A percentile compares a stretch with the other conserved stretches of the same genome.
Evolutionary conservation across 1,140 invertebrate species (phyloP).

Genomic region (Samia ricini): DNA sequence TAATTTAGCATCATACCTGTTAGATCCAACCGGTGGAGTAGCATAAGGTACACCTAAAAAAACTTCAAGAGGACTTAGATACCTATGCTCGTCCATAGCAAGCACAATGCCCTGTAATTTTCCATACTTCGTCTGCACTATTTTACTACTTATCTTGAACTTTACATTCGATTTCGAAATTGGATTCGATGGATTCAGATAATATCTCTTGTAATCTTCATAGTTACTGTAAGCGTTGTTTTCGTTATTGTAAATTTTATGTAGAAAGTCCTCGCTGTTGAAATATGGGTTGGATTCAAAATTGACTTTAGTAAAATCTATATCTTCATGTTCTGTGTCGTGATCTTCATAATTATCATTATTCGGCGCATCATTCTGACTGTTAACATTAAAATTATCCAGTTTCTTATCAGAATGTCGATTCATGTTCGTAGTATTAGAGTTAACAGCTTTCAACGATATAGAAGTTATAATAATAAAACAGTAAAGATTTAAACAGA

Average conservation of each 20-base stretch:
- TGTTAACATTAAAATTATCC: constrained; percentile 28
- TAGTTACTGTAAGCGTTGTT: constrained; percentile 64
- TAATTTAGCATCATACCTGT: constrained; percentile 75
- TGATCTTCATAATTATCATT: constrained; percentile 55
- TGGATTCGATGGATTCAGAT: constrained; percentile 61
- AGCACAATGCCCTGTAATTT: constrained; percentile 88
- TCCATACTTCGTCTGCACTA: constrained; percentile 89
- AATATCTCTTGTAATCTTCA: constrained; percentile 67
- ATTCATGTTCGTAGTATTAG: constrained; percentile 69
- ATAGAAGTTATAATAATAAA: constrained; percentile 48
- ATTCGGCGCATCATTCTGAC: constrained; percentile 42
- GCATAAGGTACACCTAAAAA: constrained; percentile 98
- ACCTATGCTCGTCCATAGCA: constrained; percentile 85
- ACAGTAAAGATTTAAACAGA: constrained; percentile 48
- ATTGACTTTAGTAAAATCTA: constrained; percentile 61
- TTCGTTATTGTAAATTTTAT: constrained; percentile 61
- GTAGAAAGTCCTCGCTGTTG: constrained; percentile 56
- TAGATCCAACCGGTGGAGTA: constrained; percentile 91
- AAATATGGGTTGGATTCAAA: constrained; percentile 63
- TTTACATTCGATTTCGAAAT: constrained; percentile 64
- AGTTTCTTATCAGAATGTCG: constrained; percentile 33
- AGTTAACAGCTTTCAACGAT: constrained; percentile 56
- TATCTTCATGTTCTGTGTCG: constrained; percentile 22
- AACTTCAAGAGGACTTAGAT: constrained; percentile 87
- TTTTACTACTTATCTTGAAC: constrained; percentile 83